Conservation (phyloP, 1,140 invertebrate genomes). For the Drosophila sproati region DNA sequence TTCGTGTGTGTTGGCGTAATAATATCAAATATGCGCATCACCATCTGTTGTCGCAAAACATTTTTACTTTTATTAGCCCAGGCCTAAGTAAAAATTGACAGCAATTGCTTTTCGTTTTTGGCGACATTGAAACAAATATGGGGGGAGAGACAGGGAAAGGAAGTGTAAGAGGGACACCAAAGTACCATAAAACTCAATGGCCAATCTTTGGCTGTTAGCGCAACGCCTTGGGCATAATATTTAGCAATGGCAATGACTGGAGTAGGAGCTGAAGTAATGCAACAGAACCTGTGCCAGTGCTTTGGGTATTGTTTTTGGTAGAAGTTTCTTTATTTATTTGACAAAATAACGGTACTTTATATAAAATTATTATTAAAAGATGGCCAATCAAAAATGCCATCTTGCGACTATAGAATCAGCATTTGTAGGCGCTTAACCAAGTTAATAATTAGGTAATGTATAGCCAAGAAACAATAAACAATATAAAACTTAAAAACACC, state of each 20-base stretch:
- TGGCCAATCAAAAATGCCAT: conserved; percentile 28
- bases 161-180: conserved; percentile 47
- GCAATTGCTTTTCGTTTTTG: conserved; percentile 65
- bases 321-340: conserved; percentile 53
- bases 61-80: conserved; percentile 61
- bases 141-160: background rate
- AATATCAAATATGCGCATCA: conserved; percentile 79
- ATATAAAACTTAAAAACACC: background rate
- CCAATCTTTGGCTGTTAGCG: conserved; percentile 77
- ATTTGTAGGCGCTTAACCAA: conserved; percentile 37
- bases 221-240: conserved; percentile 67
- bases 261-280: conserved; percentile 14
- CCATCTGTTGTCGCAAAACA: conserved; percentile 69
- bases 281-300: conserved; percentile 24
- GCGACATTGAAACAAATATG: conserved; percentile 10
- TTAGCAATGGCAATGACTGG: conserved; percentile 26
- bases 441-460: conserved; percentile 37
- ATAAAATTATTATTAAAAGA: conserved; percentile 55
- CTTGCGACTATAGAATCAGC: conserved; percentile 32
- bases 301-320: conserved; percentile 40
- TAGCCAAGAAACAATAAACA: conserved; percentile 1
- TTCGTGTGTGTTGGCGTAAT: conserved; percentile 36
- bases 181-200: conserved; percentile 77
- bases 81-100: conserved; percentile 76
- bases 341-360: conserved; percentile 44